These are phyloP conservation scores for Spodoptera exigua DNA, from an alignment of 2,888 invertebrate species.

Conservation along the genomic window DNA sequence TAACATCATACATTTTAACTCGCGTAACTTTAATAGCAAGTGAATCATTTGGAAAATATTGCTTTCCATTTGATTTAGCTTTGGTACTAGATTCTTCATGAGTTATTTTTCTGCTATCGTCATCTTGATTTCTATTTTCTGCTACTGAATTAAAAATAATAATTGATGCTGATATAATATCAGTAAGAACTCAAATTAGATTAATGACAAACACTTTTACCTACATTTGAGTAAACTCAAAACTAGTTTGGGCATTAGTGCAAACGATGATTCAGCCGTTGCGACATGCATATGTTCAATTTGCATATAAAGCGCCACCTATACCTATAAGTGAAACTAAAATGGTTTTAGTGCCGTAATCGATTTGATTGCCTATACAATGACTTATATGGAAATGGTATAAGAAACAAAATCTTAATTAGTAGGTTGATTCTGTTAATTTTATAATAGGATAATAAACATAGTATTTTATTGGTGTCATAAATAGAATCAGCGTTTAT, in stretches of 20 bases:
- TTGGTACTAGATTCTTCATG: neutral
- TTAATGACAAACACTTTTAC: too few species aligned
- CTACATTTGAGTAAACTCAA: too few species aligned
- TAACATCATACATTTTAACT: too few species aligned
- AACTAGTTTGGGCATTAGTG: conserved; percentile 17
- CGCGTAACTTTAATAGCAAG: too few species aligned
- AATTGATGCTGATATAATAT: neutral
- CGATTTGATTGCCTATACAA: conserved; percentile 4
- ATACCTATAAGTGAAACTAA: conserved; percentile 23
- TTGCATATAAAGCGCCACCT: conserved; percentile 53
- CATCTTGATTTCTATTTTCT: too few species aligned
- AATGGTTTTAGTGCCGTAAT: conserved; percentile 42
- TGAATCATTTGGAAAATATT: too few species aligned
- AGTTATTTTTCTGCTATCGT: too few species aligned
- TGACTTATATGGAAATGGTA: conserved; percentile 10
- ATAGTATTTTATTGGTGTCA: too few species aligned
- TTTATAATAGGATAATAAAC: too few species aligned
- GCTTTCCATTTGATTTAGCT: conserved; percentile 6
- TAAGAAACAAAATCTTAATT: neutral
- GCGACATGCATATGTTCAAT: conserved; percentile 43
- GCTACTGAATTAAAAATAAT: too few species aligned
- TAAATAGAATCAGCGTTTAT: too few species aligned
- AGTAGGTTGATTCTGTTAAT: neutral
- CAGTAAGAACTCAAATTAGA: too few species aligned
- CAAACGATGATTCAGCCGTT: conserved; percentile 42